A percentile compares a stretch with the other conserved stretches of the same genome.
These are phyloP conservation scores for Saccostrea glomerata DNA, from an alignment of 1,140 invertebrate genomes.

Conservation along the genomic window DNA sequence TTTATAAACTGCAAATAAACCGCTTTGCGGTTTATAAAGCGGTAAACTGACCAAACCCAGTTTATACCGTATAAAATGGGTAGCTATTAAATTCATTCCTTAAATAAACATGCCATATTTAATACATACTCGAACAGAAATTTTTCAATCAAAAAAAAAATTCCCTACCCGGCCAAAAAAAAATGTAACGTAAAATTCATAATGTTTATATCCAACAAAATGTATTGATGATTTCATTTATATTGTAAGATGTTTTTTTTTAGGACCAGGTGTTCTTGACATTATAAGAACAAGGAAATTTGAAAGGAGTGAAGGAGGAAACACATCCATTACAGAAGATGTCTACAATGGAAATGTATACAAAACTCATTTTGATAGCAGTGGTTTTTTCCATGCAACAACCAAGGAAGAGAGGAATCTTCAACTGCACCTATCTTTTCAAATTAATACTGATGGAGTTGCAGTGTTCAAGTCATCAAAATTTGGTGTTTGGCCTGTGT, in stretches of 20 bases:
- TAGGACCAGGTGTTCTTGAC: constrained; percentile 18
- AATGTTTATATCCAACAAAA: constrained; percentile 12
- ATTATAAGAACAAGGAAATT: constrained; percentile 18
- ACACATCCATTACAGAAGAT: constrained; percentile 9
- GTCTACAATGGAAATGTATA: constrained; percentile 32
- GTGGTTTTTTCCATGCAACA: constrained; percentile 30
- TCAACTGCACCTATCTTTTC: constrained; percentile 19
- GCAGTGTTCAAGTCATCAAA: background rate
- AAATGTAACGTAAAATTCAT: no score
- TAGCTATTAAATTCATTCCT: no score
- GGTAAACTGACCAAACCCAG: no score
- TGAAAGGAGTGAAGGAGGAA: constrained; percentile 14
- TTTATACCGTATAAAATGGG: no score
- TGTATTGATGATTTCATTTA: background rate
- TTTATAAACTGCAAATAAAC: no score
- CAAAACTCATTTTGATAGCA: constrained; percentile 31
- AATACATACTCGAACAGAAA: no score
- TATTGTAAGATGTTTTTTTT: background rate
- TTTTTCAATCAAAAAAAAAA: no score
- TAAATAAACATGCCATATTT: no score
- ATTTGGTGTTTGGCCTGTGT: no score
- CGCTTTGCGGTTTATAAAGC: no score
- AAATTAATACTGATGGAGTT: constrained; percentile 10
- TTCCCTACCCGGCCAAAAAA: no score
- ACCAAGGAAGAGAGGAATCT: constrained; percentile 8